Percentiles rank a stretch among this genome's conserved stretches.
phyloP scores from a whole-genome alignment of 2,113 vertebrate genomes.

The Megaleporinus macrocephalus region DNA sequence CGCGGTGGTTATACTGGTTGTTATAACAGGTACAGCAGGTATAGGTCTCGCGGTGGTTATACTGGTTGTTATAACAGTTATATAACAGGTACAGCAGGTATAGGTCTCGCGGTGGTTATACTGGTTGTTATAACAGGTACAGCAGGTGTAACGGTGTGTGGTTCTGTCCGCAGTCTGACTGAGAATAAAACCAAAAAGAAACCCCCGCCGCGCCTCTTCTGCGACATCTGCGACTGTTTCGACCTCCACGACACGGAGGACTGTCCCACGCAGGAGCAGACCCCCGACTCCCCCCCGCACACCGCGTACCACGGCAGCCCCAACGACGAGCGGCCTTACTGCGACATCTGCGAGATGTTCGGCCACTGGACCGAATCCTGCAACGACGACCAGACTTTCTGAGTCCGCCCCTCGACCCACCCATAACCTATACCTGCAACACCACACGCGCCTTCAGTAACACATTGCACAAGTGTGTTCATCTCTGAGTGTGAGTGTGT shows the following conservation, averaged over 20 bases:
- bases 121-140: too few species aligned
- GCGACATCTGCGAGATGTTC: constrained; percentile 94
- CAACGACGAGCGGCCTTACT: constrained; percentile 91
- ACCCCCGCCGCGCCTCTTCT: constrained; percentile 89
- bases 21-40: too few species aligned
- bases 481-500: constrained; percentile 11
- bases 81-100: too few species aligned
- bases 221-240: constrained; percentile 98
- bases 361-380: constrained; percentile 93
- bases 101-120: too few species aligned
- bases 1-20: too few species aligned
- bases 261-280: constrained; percentile 92
- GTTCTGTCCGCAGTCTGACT: constrained; percentile 56
- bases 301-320: constrained; percentile 90
- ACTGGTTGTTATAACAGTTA: too few species aligned
- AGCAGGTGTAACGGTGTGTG: too few species aligned
- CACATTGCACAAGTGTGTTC: constrained; percentile 39
- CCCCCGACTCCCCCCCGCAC: constrained; percentile 88
- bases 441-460: constrained; percentile 45
- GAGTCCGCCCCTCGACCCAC: constrained; percentile 18
- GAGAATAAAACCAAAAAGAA: constrained; percentile 86
- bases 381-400: constrained; percentile 97
- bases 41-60: too few species aligned
- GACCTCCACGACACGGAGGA: constrained; percentile 97
- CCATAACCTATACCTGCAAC: constrained; percentile 20